These are phyloP conservation scores for Neoaliturus tenellus DNA, from an alignment of 2,888 invertebrate genomes.

Conservation along the genomic window DNA sequence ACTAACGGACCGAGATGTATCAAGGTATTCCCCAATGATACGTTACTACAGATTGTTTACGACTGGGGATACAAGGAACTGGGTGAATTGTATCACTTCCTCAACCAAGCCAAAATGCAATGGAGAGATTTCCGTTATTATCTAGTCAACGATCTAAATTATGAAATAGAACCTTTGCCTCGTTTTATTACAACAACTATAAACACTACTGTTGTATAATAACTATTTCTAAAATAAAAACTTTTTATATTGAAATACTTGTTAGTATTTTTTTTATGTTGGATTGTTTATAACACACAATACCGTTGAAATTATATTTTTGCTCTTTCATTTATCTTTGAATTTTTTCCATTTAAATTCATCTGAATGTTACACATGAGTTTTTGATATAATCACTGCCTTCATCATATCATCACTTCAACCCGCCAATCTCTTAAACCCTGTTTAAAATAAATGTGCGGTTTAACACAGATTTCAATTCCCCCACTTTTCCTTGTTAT, in stretches of 20 bases:
- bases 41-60: background rate
- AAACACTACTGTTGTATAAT: background rate
- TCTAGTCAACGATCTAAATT: background rate
- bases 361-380: too few species aligned
- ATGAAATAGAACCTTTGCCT: background rate
- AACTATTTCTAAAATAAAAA: background rate
- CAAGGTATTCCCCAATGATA: background rate
- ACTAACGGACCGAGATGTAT: constrained; percentile 6
- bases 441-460: too few species aligned
- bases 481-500: too few species aligned
- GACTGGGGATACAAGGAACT: constrained; percentile 22
- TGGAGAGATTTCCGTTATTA: constrained; percentile 32
- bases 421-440: too few species aligned
- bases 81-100: constrained; percentile 19
- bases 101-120: background rate
- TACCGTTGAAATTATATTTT: too few species aligned
- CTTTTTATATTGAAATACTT: background rate
- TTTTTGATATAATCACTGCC: too few species aligned
- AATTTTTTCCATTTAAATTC: too few species aligned
- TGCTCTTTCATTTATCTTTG: too few species aligned
- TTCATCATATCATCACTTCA: too few species aligned
- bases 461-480: too few species aligned
- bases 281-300: too few species aligned
- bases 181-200: background rate
- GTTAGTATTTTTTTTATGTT: too few species aligned